Evolutionary conservation across 1,140 invertebrate species (phyloP).

Genomic region (Brachionus calyciflorus): DNA sequence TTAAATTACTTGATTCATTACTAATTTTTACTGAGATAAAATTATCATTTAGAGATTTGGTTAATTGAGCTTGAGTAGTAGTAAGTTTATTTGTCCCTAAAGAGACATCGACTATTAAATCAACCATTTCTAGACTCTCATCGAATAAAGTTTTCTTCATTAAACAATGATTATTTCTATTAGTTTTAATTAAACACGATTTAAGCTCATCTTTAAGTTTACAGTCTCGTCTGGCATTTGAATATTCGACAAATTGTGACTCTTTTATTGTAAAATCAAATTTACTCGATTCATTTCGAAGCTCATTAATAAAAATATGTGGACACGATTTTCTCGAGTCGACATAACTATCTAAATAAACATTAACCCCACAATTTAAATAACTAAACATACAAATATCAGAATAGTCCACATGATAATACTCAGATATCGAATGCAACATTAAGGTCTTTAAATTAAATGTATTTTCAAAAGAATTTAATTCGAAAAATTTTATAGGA

Average conservation of each 20-base stretch:
- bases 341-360: background rate
- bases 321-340: background rate
- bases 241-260: background rate
- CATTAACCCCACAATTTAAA: background rate
- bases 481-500: conserved; percentile 21
- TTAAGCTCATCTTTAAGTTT: background rate
- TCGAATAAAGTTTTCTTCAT: background rate
- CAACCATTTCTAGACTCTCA: background rate
- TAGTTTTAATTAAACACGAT: background rate
- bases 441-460: background rate
- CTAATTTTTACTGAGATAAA: no score
- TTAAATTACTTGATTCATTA: no score
- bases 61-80: background rate
- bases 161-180: conserved; percentile 1
- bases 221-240: background rate
- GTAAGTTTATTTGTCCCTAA: background rate
- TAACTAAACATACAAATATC: conserved; percentile 29
- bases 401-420: conserved; percentile 15
- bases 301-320: conserved; percentile 9
- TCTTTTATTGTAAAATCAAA: conserved; percentile 11
- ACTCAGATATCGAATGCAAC: conserved; percentile 22
- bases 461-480: background rate
- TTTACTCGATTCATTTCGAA: background rate
- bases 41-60: background rate
- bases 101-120: background rate